These are phyloP conservation scores for Epirrhoe alternata DNA, from an alignment of 2,888 invertebrate species.

Conservation along the genomic window DNA sequence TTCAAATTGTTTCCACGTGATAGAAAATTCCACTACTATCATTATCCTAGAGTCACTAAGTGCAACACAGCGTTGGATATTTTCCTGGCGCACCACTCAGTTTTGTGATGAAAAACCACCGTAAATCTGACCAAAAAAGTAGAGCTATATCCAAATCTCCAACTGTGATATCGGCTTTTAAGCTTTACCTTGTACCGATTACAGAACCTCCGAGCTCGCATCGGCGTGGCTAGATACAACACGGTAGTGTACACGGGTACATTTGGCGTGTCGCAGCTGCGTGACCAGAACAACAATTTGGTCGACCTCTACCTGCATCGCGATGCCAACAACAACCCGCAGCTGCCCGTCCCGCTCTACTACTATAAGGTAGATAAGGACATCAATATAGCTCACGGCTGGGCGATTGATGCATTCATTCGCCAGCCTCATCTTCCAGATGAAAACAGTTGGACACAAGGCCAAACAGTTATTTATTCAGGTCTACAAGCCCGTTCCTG, in stretches of 20 bases:
- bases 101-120: neutral
- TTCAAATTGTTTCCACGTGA: no score
- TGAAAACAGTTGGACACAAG: no score
- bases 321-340: slow-evolving; percentile 63
- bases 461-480: no score
- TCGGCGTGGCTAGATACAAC: slow-evolving; percentile 66
- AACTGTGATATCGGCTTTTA: no score
- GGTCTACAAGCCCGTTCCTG: no score
- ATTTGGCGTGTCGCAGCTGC: slow-evolving; percentile 84
- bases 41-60: neutral
- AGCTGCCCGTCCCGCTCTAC: slow-evolving; percentile 73
- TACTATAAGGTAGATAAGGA: slow-evolving; percentile 64
- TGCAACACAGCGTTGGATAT: neutral
- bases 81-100: no score
- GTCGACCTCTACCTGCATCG: slow-evolving; percentile 72
- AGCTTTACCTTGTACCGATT: neutral
- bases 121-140: no score
- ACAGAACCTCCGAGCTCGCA: slow-evolving; percentile 70
- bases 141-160: no score
- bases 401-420: no score
- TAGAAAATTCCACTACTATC: neutral
- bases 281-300: slow-evolving; percentile 69
- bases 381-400: neutral
- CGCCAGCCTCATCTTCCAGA: no score
- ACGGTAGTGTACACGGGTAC: slow-evolving; percentile 85